These are phyloP conservation scores for Nylanderia fulva DNA, from an alignment of 1,140 invertebrate genomes.

Conservation along the genomic window DNA sequence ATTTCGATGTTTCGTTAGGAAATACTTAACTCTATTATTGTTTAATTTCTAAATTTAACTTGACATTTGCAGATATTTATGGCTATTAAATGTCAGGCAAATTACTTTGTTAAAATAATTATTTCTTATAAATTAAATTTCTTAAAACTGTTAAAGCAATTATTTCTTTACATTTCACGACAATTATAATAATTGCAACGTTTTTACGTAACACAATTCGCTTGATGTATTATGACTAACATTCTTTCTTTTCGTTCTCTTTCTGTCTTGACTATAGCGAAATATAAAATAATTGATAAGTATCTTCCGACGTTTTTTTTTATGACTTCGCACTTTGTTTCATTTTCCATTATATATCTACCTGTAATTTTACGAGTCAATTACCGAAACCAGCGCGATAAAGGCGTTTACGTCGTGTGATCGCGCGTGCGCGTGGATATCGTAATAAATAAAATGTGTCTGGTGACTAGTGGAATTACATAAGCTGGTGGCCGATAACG, in stretches of 20 bases:
- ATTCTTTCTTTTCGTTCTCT: too few relatives aligned
- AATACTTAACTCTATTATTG: neutral
- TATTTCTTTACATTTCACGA: neutral
- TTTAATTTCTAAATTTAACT: neutral
- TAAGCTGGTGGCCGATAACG: conserved; percentile 41
- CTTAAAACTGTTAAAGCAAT: neutral
- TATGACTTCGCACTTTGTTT: conserved; percentile 2
- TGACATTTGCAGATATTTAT: neutral
- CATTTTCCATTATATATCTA: conserved; percentile 18
- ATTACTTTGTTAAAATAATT: neutral
- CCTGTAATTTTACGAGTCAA: conserved; percentile 2
- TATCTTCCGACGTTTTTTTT: conserved; percentile 33
- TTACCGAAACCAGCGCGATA: conserved; percentile 22
- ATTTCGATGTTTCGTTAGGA: neutral
- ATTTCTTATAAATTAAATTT: neutral
- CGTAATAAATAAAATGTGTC: conserved; percentile 29
- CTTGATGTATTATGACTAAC: too few relatives aligned
- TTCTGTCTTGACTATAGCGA: neutral
- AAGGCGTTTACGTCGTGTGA: neutral
- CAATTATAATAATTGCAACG: neutral
- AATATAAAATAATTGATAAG: conserved; percentile 4
- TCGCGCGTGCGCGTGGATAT: neutral
- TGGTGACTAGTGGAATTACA: conserved; percentile 37
- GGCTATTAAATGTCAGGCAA: neutral
- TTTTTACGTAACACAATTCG: neutral